These are phyloP conservation scores for Ageneiosus marmoratus DNA, from an alignment of 2,113 vertebrate genomes.

Conservation along the genomic window DNA sequence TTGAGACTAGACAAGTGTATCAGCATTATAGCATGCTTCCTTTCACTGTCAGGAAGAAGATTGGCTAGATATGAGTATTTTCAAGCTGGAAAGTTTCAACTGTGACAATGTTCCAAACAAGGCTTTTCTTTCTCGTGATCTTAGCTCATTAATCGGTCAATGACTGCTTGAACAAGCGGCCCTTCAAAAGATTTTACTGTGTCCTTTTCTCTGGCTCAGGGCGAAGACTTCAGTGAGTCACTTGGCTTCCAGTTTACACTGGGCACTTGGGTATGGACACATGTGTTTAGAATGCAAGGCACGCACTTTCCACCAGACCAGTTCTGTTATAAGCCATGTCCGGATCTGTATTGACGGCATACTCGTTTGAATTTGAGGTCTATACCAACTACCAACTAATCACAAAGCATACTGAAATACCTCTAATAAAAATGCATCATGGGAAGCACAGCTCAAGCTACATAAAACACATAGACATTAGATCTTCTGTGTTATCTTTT, in stretches of 20 bases:
- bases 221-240: constrained; percentile 4
- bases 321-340: constrained; percentile 28
- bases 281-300: constrained; percentile 24
- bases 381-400: neutral
- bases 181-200: neutral
- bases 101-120: constrained; percentile 37
- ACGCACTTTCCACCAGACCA: constrained; percentile 31
- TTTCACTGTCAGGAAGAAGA: constrained; percentile 4
- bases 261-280: neutral
- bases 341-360: neutral
- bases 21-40: constrained; percentile 6
- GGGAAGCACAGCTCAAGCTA: constrained; percentile 6
- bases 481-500: neutral
- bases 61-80: constrained; percentile 20
- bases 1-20: constrained; percentile 7
- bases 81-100: constrained; percentile 24
- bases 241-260: neutral
- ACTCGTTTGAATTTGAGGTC: constrained; percentile 17
- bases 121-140: neutral
- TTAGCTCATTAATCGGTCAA: constrained; percentile 17
- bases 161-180: neutral
- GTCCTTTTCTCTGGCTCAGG: neutral
- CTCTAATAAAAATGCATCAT: neutral
- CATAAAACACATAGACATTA: neutral
- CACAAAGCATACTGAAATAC: neutral